Conservation (phyloP, 2,113 vertebrate genomes). For the Junco hyemalis region DNA sequence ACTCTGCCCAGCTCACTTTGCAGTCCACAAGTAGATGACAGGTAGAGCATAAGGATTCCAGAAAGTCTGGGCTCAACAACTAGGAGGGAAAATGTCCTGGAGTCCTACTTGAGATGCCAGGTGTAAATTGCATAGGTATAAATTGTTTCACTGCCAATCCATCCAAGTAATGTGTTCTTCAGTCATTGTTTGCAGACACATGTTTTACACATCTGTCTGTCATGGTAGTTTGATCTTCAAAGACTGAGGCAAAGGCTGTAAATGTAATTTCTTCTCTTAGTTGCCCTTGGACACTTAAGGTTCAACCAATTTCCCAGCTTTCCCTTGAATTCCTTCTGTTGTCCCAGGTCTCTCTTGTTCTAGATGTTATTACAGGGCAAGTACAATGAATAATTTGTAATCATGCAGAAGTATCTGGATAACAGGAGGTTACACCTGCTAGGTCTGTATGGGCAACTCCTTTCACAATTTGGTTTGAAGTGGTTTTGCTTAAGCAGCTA, state of each 20-base stretch:
- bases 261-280: background rate
- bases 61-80: background rate
- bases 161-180: background rate
- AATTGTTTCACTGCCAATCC: background rate
- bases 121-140: background rate
- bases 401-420: background rate
- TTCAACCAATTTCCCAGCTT: background rate
- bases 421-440: background rate
- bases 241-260: background rate
- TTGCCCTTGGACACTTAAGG: background rate
- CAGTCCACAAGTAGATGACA: background rate
- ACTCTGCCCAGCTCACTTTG: background rate
- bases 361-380: background rate
- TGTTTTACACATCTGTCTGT: background rate
- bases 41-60: background rate
- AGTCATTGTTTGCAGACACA: background rate
- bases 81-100: background rate
- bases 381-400: background rate
- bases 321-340: background rate
- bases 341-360: background rate
- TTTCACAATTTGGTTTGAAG: background rate
- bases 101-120: background rate
- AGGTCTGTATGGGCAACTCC: background rate
- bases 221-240: background rate
- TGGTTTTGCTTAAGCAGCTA: background rate